These are phyloP conservation scores for Mobula birostris DNA, from an alignment of 2,113 vertebrate species.

Conservation along the genomic window DNA sequence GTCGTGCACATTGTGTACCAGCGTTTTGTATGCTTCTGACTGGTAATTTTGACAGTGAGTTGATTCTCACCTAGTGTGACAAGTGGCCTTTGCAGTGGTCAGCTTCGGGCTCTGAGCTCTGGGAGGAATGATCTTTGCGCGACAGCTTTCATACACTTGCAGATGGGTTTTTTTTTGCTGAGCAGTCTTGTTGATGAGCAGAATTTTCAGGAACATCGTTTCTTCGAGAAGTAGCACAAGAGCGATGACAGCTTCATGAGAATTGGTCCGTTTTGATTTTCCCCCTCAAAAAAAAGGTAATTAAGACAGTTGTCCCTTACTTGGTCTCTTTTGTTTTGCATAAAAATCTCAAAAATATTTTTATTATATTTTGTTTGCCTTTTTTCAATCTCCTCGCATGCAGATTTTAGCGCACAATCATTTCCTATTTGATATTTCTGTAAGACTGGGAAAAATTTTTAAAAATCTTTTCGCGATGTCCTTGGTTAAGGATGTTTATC, in stretches of 20 bases:
- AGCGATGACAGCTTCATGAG: neutral
- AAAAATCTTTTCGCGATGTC: conserved; percentile 22
- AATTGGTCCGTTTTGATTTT: conserved; percentile 6
- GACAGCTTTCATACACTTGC: conserved; percentile 41
- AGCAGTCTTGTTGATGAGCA: conserved; percentile 3
- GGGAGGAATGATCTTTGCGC: conserved; percentile 49
- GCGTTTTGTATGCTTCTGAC: conserved; percentile 55
- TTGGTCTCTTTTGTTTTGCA: neutral
- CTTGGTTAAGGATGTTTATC: neutral
- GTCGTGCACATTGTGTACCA: conserved; percentile 56
- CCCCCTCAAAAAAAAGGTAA: neutral
- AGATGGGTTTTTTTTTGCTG: conserved; percentile 44
- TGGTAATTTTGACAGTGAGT: conserved; percentile 61
- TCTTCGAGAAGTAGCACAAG: conserved; percentile 4
- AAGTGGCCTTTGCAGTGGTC: conserved; percentile 70
- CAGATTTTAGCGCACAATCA: conserved; percentile 17
- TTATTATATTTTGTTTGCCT: neutral
- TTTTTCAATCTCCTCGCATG: neutral
- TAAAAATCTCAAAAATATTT: conserved; percentile 6
- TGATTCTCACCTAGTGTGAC: conserved; percentile 69
- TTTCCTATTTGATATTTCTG: neutral
- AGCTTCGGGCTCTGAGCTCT: conserved; percentile 65
- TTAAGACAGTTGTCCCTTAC: neutral
- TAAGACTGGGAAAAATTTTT: neutral
- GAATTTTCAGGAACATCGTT: neutral